These are phyloP conservation scores for Nesidiocoris tenuis DNA, from an alignment of 2,888 invertebrate genomes.

Conservation along the genomic window DNA sequence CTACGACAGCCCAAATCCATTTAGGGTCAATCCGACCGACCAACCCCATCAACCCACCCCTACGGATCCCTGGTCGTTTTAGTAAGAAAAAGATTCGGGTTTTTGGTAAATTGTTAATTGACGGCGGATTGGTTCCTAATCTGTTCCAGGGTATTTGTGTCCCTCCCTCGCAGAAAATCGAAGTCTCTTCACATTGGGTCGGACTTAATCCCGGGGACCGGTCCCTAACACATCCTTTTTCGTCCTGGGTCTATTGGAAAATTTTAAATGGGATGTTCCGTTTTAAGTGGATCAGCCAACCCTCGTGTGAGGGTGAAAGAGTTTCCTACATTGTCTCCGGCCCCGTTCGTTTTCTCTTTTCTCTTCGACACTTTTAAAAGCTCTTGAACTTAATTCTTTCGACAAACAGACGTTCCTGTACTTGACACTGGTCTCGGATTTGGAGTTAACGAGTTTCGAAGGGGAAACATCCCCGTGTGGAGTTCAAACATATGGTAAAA, in stretches of 20 bases:
- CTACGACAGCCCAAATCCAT: conserved; percentile 35
- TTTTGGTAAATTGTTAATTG: conserved; percentile 40
- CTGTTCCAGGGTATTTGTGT: conserved; percentile 7
- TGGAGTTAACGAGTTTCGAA: not conserved
- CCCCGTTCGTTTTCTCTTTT: not conserved
- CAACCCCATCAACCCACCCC: not conserved
- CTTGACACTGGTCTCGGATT: conserved; percentile 23
- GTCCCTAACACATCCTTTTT: conserved; percentile 2
- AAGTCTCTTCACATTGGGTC: not conserved
- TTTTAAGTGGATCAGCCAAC: conserved; percentile 16
- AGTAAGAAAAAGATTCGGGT: conserved; percentile 27
- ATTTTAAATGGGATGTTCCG: conserved; percentile 25
- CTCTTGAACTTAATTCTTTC: conserved; percentile 35
- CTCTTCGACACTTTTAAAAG: conserved; percentile 27
- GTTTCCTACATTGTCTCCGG: conserved; percentile 23
- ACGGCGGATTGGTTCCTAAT: conserved; percentile 41
- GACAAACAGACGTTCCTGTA: conserved; percentile 31
- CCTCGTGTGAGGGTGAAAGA: conserved; percentile 15
- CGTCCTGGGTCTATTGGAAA: conserved; percentile 4
- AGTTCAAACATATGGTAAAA: too few species aligned
- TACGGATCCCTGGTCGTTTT: not conserved
- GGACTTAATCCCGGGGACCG: conserved; percentile 1
- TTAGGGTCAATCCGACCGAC: conserved; percentile 3
- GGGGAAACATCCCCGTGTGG: too few species aligned
- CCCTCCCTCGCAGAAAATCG: not conserved